phyloP scores from a whole-genome alignment of 2,113 vertebrate species.

The Lycaon pictus region DNA sequence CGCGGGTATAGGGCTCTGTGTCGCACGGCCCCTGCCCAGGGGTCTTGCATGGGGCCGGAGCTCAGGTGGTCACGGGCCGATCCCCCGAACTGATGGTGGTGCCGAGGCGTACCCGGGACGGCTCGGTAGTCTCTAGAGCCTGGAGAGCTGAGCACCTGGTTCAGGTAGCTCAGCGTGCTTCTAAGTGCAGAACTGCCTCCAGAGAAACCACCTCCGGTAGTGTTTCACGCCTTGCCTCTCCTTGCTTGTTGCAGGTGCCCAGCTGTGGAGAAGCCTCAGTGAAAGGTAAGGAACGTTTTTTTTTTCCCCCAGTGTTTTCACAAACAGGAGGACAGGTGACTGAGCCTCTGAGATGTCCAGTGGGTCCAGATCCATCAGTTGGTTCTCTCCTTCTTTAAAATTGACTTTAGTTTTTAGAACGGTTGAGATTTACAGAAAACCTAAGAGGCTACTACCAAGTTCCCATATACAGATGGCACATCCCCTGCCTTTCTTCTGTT shows the following conservation, averaged over 20 bases:
- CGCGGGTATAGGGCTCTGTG: too few species aligned
- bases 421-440: background rate
- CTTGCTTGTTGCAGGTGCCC: slow-evolving; percentile 86
- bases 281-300: slow-evolving; percentile 89
- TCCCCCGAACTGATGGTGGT: too few species aligned
- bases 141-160: too few species aligned
- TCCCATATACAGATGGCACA: background rate
- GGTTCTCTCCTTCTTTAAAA: background rate
- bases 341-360: fast-evolving
- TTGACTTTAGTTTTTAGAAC: background rate
- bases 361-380: background rate
- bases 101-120: too few species aligned
- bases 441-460: background rate
- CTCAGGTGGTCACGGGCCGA: too few species aligned
- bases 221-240: slow-evolving; percentile 50
- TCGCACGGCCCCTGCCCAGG: too few species aligned
- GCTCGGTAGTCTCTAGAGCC: too few species aligned
- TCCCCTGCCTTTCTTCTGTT: background rate
- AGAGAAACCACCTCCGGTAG: background rate
- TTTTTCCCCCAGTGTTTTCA: fast-evolving
- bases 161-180: background rate
- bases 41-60: too few species aligned
- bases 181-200: background rate
- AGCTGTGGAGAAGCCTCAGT: slow-evolving; percentile 91
- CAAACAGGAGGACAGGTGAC: background rate